Conservation (phyloP, 92 coral and sea anemone species). For the Virgularia gustaviana region DNA sequence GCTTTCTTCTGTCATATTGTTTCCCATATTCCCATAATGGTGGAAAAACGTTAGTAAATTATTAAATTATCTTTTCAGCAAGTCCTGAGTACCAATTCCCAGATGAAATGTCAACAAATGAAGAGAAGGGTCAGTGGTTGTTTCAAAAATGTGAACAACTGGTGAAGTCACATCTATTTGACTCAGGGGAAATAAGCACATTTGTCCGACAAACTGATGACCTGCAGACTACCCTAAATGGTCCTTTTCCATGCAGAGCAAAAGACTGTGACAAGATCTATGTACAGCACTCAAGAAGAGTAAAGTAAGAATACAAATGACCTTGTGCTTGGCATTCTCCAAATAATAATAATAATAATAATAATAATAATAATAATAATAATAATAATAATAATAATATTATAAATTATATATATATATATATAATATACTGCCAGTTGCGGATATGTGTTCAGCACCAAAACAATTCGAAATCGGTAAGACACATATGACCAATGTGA, state of each 20-base stretch:
- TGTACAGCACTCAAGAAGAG: conserved; percentile 49
- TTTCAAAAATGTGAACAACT: conserved; percentile 44
- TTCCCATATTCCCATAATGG: not conserved
- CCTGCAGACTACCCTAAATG: conserved; percentile 36
- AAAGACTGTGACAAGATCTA: conserved; percentile 39
- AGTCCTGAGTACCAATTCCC: conserved; percentile 28
- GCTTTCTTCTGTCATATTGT: not conserved
- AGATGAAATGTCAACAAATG: conserved; percentile 12
- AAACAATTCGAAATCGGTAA: no score
- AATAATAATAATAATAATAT: no score
- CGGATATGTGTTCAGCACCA: no score
- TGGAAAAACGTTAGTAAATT: not conserved
- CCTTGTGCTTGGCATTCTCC: no score
- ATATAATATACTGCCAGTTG: no score
- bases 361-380: no score
- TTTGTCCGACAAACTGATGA: conserved; percentile 32
- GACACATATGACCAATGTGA: no score
- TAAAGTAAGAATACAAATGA: conserved; percentile 33
- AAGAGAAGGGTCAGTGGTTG: conserved; percentile 38
- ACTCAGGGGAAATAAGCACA: conserved; percentile 25
- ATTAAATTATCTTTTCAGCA: conserved; percentile 10
- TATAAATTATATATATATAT: no score
- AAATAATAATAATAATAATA: no score
- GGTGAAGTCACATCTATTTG: conserved; percentile 41
- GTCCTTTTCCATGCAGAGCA: conserved; percentile 42